A percentile compares a stretch with the other conserved stretches of the same genome.
Conservation (phyloP, 35 echinoderm and acorn worm genomes). For the Diadema setosum region DNA sequence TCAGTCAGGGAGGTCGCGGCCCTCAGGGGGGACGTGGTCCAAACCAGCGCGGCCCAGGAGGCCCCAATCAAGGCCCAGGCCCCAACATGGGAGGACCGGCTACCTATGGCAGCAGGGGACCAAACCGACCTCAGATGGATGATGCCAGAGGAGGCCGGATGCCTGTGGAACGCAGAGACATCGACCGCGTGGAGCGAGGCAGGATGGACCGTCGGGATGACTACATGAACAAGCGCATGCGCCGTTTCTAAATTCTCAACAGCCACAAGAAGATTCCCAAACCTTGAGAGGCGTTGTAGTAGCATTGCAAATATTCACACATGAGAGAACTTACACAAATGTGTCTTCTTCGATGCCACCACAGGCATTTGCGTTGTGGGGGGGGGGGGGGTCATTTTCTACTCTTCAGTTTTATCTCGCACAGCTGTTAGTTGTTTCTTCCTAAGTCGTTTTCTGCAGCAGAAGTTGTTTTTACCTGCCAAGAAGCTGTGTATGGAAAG, state of each 20-base stretch:
- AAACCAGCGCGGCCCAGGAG: neutral
- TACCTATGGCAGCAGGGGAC: neutral
- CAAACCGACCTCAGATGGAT: neutral
- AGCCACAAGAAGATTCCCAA: neutral
- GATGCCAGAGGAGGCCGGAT: neutral
- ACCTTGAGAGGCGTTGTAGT: neutral
- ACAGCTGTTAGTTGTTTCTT: no score
- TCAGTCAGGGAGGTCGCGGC: neutral
- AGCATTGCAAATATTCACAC: neutral
- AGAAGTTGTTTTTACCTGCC: no score
- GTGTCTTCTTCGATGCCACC: no score
- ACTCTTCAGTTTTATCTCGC: no score
- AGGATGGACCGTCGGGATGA: neutral
- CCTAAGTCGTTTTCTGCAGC: no score
- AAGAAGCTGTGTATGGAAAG: no score
- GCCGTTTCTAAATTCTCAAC: neutral
- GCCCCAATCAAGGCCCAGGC: no score
- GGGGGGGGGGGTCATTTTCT: no score
- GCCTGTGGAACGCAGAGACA: neutral
- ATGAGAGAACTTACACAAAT: no score
- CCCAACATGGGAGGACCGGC: neutral
- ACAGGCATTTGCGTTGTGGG: no score
- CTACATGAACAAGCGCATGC: conserved; percentile 12
- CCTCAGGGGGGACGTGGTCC: neutral
- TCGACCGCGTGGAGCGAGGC: neutral